Percentiles rank a stretch among this genome's conserved stretches.
Conservation (phyloP, 2,888 invertebrate species). For the Gastracanthus pulcherrimus region DNA sequence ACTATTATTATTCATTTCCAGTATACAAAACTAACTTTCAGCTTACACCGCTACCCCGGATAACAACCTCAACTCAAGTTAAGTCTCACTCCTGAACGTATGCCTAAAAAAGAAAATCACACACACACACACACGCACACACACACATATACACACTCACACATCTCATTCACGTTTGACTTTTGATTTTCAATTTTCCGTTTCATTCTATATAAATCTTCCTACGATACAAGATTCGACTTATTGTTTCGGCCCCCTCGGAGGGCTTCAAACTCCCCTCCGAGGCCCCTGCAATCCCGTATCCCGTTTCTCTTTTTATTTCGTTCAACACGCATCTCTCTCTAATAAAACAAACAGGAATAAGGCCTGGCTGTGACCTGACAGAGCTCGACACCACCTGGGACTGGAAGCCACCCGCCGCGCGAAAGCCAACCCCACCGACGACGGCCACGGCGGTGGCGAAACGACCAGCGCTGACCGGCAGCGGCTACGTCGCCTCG, state of each 20-base stretch:
- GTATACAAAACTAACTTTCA: too few relatives aligned
- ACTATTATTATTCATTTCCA: too few relatives aligned
- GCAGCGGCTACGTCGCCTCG: conserved; percentile 67
- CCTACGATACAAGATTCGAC: conserved; percentile 53
- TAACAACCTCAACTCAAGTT: too few relatives aligned
- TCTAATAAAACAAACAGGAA: conserved; percentile 78
- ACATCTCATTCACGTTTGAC: conserved; percentile 42
- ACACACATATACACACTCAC: conserved; percentile 24
- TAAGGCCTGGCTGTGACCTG: conserved; percentile 91
- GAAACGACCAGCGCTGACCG: too few relatives aligned
- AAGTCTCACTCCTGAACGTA: neutral
- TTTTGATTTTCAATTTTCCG: conserved; percentile 52
- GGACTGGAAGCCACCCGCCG: conserved; percentile 77
- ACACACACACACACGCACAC: conserved; percentile 40
- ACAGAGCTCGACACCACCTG: conserved; percentile 86
- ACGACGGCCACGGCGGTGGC: too few relatives aligned
- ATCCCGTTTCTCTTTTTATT: conserved; percentile 69
- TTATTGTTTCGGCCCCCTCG: conserved; percentile 58
- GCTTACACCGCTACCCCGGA: too few relatives aligned
- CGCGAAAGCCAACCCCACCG: conserved; percentile 73
- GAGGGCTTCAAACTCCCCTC: too few relatives aligned
- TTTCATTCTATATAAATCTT: conserved; percentile 53
- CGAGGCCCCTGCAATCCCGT: conserved; percentile 49
- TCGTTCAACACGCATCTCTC: conserved; percentile 73
- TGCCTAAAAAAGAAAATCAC: neutral